Evolutionary conservation across 2,888 invertebrate species (phyloP).

Genomic region (Pandemis heparana): DNA sequence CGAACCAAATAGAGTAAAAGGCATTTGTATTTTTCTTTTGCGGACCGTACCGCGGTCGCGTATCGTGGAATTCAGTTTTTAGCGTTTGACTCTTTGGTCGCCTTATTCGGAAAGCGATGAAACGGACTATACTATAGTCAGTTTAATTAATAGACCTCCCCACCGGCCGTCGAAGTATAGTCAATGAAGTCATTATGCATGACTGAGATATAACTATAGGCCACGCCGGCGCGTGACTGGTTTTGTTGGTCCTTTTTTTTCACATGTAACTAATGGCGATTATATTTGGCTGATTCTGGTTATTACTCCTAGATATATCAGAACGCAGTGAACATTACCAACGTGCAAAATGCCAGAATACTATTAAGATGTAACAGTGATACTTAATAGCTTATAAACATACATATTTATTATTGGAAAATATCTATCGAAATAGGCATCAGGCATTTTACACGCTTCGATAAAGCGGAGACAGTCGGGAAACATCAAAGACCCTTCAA

Average conservation of each 20-base stretch:
- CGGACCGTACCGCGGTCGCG: conserved; percentile 60
- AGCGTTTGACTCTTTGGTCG: conserved; percentile 62
- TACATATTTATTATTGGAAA: conserved; percentile 43
- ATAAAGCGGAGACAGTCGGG: conserved; percentile 70
- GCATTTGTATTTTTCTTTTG: conserved; percentile 67
- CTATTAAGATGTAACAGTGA: background rate
- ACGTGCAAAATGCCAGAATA: conserved; percentile 49
- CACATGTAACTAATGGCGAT: conserved; percentile 47
- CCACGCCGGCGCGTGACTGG: conserved; percentile 46
- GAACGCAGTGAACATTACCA: conserved; percentile 30
- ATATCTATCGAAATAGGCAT: conserved; percentile 45
- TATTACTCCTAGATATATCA: conserved; percentile 47
- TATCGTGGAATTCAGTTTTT: conserved; percentile 71
- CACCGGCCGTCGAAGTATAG: conserved; percentile 54
- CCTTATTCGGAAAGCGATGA: conserved; percentile 69
- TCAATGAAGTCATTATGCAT: conserved; percentile 75
- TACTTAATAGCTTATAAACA: conserved; percentile 2
- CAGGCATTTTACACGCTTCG: conserved; percentile 56
- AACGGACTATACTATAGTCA: conserved; percentile 63
- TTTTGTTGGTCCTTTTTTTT: conserved; percentile 48
- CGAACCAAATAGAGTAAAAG: conserved; percentile 59
- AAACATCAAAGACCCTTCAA: conserved; percentile 67
- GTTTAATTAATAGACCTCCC: conserved; percentile 73
- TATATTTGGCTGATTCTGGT: conserved; percentile 45
- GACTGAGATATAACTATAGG: conserved; percentile 65